phyloP scores from a whole-genome alignment of 2,888 invertebrate genomes.

The Drosophila bunnanda region DNA sequence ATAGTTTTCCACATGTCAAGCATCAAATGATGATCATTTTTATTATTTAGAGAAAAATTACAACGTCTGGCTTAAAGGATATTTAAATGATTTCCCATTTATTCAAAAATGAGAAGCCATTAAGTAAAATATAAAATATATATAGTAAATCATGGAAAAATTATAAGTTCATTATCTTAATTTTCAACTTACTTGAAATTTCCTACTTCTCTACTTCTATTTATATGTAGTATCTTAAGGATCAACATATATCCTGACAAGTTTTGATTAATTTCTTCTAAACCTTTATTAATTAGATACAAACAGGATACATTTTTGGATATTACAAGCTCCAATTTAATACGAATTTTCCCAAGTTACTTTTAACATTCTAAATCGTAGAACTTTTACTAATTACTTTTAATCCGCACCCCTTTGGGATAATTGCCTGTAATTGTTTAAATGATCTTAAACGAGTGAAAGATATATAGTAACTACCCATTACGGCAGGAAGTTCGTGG shows the following conservation, averaged over 20 bases:
- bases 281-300: not conserved
- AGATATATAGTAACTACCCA: slow-evolving; percentile 2
- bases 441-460: not conserved
- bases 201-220: not conserved
- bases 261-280: not conserved
- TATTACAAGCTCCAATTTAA: not conserved
- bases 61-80: too few relatives aligned
- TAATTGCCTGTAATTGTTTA: not conserved
- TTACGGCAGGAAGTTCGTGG: slow-evolving; percentile 8
- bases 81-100: too few relatives aligned
- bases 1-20: not conserved
- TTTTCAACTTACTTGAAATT: not conserved
- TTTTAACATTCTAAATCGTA: too few relatives aligned
- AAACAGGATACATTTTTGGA: too few relatives aligned
- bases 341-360: too few relatives aligned
- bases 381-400: not conserved
- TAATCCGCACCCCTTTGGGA: not conserved
- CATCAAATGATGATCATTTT: too few relatives aligned
- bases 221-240: not conserved
- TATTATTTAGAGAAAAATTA: too few relatives aligned
- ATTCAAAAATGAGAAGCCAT: too few relatives aligned
- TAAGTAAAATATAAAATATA: too few relatives aligned
- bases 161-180: too few relatives aligned
- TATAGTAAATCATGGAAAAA: too few relatives aligned
- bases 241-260: not conserved